Base-by-base conservation (phyloP, 2,888 invertebrate genomes). In the Strigamia maritima region DNA sequence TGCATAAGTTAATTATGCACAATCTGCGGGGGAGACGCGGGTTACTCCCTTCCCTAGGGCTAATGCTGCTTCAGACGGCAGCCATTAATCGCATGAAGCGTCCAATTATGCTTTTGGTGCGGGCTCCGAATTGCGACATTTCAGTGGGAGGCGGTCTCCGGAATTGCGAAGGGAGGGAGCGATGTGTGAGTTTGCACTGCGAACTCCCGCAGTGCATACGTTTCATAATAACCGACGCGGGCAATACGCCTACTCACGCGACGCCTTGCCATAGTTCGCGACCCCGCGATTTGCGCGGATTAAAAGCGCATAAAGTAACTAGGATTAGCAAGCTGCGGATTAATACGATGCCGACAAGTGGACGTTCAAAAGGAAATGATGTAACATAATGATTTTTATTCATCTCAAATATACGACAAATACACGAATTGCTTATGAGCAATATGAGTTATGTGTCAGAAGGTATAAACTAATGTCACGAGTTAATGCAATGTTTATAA, bases 51-150 rank as follows among this genome's bases (percentile, higher is more conserved):
- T 65, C 60, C 60, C 60, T 24, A 22, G 24, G 24, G 60, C 60
- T 65, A 65, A 65, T 24, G 60, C 60, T 19, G 60, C 60, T 65
- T 65, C 60, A 65, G 60, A 65, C 60, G 60, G 60, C 60, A 24
- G 60, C 60, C 60, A 65, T 65, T 65, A 65, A 65, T 65, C 60
- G 60, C 60, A 65, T 65, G 60, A 65, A 65, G 60, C 60, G 60
- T 65, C 60, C 60, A 65, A 65, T 65, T 65, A 65, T 12, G 60
- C 60, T 65, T 65, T 65, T 65, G 60, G 60, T 65, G 60, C 60
- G 22, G 60, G 60, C 60, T 65, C 60, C 60, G 60, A 65, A 65
- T 65, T 65, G 60, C 60, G 60, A 65, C 60, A 65, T 65, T 65
- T 65, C 60, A 12, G 60, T 65, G 60, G 60, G 60, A 65, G 60